Evolutionary conservation across 92 coral and sea anemone genomes (phyloP).

Genomic region (Siderastrea radians): DNA sequence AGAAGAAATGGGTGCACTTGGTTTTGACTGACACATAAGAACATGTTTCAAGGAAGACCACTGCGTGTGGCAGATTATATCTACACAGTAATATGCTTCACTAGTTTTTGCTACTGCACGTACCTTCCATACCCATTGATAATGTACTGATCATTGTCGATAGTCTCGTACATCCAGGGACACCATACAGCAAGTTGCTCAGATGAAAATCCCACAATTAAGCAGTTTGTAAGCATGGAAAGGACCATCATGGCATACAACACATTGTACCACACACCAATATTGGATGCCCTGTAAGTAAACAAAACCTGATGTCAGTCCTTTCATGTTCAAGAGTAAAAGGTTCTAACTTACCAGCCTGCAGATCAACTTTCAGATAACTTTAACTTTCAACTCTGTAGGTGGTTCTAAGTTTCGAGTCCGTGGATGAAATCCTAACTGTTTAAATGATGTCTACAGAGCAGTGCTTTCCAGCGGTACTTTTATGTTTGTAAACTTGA

Average conservation of each 20-base stretch:
- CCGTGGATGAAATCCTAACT: no score
- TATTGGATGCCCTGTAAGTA: constrained; percentile 81
- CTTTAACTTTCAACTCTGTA: no score
- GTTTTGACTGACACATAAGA: no score
- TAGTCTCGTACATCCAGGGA: constrained; percentile 98
- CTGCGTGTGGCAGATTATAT: not conserved
- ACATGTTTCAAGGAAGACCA: not conserved
- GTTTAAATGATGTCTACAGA: no score
- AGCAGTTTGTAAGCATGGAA: constrained; percentile 97
- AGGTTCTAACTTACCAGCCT: not conserved
- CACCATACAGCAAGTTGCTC: constrained; percentile 99
- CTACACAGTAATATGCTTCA: no score
- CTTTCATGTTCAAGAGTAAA: not conserved
- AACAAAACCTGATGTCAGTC: not conserved
- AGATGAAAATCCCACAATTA: constrained; percentile 97
- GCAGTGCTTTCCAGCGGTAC: no score
- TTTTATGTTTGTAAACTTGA: no score
- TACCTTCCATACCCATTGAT: constrained; percentile 95
- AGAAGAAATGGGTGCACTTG: no score
- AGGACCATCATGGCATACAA: constrained; percentile 94
- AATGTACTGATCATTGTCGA: constrained; percentile 96
- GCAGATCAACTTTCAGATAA: no score
- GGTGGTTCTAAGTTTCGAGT: no score
- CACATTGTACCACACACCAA: constrained; percentile 98
- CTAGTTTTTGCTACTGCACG: not conserved